Percentiles rank a stretch among this genome's conserved stretches.
These are phyloP conservation scores for Venustoraphidia nigricollis DNA, from an alignment of 2,888 invertebrate genomes.

Conservation along the genomic window DNA sequence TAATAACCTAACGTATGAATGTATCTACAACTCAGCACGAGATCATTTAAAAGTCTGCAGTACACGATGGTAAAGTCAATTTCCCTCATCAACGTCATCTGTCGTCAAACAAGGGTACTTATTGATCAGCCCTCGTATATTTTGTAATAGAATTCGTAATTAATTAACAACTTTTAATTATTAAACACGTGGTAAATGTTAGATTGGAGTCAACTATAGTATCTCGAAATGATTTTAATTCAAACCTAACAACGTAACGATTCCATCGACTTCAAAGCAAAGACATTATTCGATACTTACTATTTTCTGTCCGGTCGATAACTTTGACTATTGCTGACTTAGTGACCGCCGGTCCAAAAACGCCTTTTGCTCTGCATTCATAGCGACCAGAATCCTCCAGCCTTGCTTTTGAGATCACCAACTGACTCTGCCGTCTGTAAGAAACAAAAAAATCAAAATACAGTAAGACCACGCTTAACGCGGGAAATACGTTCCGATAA, in stretches of 20 bases:
- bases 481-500: too few species aligned
- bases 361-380: slow-evolving; percentile 3
- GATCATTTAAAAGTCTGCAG: too few species aligned
- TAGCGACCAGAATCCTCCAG: slow-evolving; percentile 4
- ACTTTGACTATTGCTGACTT: slow-evolving; percentile 2
- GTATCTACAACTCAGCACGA: too few species aligned
- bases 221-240: not conserved
- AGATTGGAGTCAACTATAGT: slow-evolving; percentile 1
- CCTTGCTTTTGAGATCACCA: slow-evolving; percentile 3
- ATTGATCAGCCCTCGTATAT: too few species aligned
- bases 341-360: slow-evolving; percentile 3
- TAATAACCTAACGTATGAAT: too few species aligned
- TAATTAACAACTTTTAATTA: too few species aligned
- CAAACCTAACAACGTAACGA: not conserved
- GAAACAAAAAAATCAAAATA: not conserved
- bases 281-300: not conserved
- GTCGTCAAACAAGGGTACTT: too few species aligned
- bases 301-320: not conserved
- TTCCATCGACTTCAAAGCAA: not conserved
- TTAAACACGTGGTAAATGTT: not conserved
- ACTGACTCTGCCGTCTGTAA: slow-evolving; percentile 4
- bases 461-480: too few species aligned
- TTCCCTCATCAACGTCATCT: too few species aligned
- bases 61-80: too few species aligned
- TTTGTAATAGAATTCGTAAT: too few species aligned